phyloP scores from a whole-genome alignment of 2,888 invertebrate species.

The Nomada flava region DNA sequence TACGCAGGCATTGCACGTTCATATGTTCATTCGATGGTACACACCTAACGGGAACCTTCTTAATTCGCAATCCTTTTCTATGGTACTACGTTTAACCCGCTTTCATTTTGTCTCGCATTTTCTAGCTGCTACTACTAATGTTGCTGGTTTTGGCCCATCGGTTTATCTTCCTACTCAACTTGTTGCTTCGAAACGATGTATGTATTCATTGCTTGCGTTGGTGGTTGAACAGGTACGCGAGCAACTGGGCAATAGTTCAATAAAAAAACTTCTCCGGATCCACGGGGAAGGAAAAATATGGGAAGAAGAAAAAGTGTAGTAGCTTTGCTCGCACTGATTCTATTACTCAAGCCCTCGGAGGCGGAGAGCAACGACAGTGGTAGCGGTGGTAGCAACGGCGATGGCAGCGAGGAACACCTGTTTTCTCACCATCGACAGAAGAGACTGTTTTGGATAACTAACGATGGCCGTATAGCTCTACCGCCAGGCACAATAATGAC shows the following conservation, averaged over 20 bases:
- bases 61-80: slow-evolving; percentile 36
- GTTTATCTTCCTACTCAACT: not conserved
- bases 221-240: not conserved
- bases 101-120: slow-evolving; percentile 27
- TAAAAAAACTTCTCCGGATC: not conserved
- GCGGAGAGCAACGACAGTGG: slow-evolving; percentile 15
- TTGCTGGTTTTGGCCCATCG: not conserved
- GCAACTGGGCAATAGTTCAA: not conserved
- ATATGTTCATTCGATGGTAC: not conserved
- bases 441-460: slow-evolving; percentile 93
- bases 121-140: not conserved
- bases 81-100: slow-evolving; percentile 21
- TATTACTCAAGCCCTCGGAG: slow-evolving; percentile 50
- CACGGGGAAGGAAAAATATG: slow-evolving; percentile 6
- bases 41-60: slow-evolving; percentile 38
- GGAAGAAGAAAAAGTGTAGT: slow-evolving; percentile 28
- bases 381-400: not conserved
- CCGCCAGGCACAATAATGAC: slow-evolving; percentile 93
- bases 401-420: slow-evolving; percentile 29
- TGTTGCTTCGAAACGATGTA: not conserved
- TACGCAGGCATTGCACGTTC: slow-evolving; percentile 15
- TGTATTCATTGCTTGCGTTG: not conserved
- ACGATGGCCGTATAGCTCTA: slow-evolving; percentile 92
- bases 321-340: slow-evolving; percentile 65
- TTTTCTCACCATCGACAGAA: slow-evolving; percentile 90